Evolutionary conservation across 2,113 vertebrate genomes (phyloP).

Genomic region (Callipepla squamata): DNA sequence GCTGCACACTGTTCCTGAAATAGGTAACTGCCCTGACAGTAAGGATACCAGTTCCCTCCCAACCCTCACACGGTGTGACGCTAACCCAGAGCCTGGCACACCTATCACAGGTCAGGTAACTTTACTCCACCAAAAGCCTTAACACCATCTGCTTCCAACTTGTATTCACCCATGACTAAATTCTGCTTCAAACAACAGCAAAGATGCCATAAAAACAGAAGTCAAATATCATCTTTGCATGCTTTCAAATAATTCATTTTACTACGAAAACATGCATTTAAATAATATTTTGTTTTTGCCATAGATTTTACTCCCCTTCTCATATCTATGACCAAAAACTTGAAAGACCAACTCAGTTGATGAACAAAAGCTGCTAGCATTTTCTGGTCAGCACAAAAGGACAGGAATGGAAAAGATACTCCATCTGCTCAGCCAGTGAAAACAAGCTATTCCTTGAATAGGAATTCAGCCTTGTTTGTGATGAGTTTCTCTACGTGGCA

Average conservation of each 20-base stretch:
- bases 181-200: background rate
- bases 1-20: background rate
- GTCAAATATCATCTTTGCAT: background rate
- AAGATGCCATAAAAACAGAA: background rate
- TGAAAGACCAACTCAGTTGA: background rate
- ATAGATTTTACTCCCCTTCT: background rate
- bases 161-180: background rate
- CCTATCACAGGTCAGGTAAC: background rate
- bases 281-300: background rate
- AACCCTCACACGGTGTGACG: rapidly evolving
- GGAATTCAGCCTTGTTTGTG: background rate
- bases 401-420: background rate
- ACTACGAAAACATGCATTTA: background rate
- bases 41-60: background rate
- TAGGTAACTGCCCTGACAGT: background rate
- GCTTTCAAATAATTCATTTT: background rate
- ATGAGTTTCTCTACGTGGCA: background rate
- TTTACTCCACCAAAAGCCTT: background rate
- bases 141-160: background rate
- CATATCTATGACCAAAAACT: background rate
- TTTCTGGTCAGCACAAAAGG: background rate
- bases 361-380: background rate
- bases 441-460: background rate
- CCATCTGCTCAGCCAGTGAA: background rate
- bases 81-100: background rate